Conservation (phyloP, 2,113 vertebrate species). For the Puffinus mauretanicus region DNA sequence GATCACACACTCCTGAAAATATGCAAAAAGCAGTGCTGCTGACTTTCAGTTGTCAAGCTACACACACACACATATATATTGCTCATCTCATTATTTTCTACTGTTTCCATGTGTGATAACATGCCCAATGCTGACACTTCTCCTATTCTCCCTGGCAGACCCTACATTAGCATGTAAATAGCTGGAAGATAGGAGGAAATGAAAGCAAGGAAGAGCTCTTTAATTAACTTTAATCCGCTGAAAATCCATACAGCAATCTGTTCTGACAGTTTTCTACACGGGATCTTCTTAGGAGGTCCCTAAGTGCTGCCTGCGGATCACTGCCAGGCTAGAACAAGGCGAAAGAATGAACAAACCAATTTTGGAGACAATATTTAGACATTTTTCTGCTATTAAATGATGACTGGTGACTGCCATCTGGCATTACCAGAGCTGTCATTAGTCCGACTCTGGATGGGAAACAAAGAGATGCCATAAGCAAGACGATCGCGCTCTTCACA, state of each 20-base stretch:
- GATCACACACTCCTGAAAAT: conserved; percentile 46
- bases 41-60: conserved; percentile 27
- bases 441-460: neutral
- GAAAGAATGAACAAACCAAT: neutral
- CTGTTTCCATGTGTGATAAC: conserved; percentile 42
- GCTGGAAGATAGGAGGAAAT: conserved; percentile 73
- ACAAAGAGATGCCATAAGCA: neutral
- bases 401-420: conserved; percentile 12
- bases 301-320: conserved; percentile 9
- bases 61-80: neutral
- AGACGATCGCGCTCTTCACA: neutral
- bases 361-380: neutral
- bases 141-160: conserved; percentile 56
- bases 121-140: conserved; percentile 63
- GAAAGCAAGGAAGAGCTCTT: conserved; percentile 72
- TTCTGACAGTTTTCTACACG: conserved; percentile 53
- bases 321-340: conserved; percentile 8
- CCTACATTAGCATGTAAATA: conserved; percentile 79
- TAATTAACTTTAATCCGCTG: conserved; percentile 80
- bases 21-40: conserved; percentile 29
- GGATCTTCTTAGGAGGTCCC: conserved; percentile 65
- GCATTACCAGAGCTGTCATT: conserved; percentile 37
- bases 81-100: conserved; percentile 62
- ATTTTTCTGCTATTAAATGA: neutral
- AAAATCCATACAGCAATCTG: conserved; percentile 72